phyloP scores from a whole-genome alignment of 1,140 invertebrate species.

The Magallana angulata region DNA sequence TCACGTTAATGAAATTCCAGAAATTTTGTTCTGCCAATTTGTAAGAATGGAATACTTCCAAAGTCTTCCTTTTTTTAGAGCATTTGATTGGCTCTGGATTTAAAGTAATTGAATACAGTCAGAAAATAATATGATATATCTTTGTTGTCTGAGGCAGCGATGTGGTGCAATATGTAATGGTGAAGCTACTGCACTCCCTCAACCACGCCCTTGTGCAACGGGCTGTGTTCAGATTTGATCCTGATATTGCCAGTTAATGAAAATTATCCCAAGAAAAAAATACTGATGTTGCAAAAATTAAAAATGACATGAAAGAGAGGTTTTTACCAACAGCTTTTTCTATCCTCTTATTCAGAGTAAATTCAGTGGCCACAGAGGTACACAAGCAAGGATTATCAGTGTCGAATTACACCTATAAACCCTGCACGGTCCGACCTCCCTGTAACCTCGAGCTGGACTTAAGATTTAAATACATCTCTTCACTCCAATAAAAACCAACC shows the following conservation, averaged over 20 bases:
- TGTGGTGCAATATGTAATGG: too few relatives aligned
- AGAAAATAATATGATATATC: too few relatives aligned
- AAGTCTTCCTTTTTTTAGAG: not conserved
- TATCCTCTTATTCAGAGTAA: not conserved
- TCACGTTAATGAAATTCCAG: not conserved
- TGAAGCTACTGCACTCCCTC: too few relatives aligned
- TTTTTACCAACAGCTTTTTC: not conserved
- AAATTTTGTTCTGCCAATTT: conserved; percentile 29
- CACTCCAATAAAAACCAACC: conserved; percentile 19
- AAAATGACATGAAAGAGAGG: not conserved
- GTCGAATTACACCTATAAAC: conserved; percentile 25
- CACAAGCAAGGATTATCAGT: conserved; percentile 25
- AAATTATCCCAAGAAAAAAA: too few relatives aligned
- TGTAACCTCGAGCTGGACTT: conserved; percentile 8
- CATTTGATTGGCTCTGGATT: too few relatives aligned
- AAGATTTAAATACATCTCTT: conserved; percentile 31
- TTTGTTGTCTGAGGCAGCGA: too few relatives aligned
- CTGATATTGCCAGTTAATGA: too few relatives aligned
- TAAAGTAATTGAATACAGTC: too few relatives aligned
- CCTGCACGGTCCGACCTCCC: conserved; percentile 7
- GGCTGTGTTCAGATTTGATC: too few relatives aligned
- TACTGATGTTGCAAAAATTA: too few relatives aligned
- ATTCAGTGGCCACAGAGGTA: conserved; percentile 8
- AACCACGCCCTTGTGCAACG: too few relatives aligned
- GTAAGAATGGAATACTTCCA: not conserved